These are phyloP conservation scores for Tetramorium bicarinatum DNA, from an alignment of 2,888 invertebrate genomes.

Conservation along the genomic window DNA sequence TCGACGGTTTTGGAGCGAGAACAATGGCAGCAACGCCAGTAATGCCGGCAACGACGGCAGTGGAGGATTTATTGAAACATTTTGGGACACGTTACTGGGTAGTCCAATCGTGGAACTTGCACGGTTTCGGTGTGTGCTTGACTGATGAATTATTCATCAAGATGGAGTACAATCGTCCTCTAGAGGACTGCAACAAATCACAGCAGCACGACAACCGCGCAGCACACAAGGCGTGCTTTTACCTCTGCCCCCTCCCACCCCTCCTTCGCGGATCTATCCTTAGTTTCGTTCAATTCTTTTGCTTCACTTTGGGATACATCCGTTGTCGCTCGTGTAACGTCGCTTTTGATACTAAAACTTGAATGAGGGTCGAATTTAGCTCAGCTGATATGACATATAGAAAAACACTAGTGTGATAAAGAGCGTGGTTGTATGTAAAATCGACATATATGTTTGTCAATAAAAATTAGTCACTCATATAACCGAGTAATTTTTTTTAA, in stretches of 20 bases:
- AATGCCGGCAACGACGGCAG: slow-evolving; percentile 16
- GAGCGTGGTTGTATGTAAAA: background rate
- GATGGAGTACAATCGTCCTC: slow-evolving; percentile 67
- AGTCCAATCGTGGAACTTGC: slow-evolving; percentile 67
- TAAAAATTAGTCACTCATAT: background rate
- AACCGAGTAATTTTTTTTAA: background rate
- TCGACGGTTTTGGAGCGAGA: slow-evolving; percentile 16
- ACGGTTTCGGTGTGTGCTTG: slow-evolving; percentile 60
- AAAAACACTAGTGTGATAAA: background rate
- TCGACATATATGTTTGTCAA: background rate
- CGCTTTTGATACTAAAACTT: slow-evolving; percentile 15
- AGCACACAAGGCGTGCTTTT: slow-evolving; percentile 36
- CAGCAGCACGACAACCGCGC: slow-evolving; percentile 65
- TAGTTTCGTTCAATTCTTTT: slow-evolving; percentile 33
- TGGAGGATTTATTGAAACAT: slow-evolving; percentile 68
- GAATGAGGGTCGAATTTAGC: background rate
- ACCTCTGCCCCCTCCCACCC: background rate
- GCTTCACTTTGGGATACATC: background rate
- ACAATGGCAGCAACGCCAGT: slow-evolving; percentile 34
- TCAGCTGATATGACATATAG: background rate
- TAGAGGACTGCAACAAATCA: slow-evolving; percentile 68
- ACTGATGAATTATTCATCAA: slow-evolving; percentile 75
- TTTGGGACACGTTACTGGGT: slow-evolving; percentile 63
- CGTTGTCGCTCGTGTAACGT: background rate
- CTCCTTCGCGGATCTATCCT: slow-evolving; percentile 2